phyloP scores from a whole-genome alignment of 2,797 vertebrate species.

The Pantherophis vulpinus region DNA sequence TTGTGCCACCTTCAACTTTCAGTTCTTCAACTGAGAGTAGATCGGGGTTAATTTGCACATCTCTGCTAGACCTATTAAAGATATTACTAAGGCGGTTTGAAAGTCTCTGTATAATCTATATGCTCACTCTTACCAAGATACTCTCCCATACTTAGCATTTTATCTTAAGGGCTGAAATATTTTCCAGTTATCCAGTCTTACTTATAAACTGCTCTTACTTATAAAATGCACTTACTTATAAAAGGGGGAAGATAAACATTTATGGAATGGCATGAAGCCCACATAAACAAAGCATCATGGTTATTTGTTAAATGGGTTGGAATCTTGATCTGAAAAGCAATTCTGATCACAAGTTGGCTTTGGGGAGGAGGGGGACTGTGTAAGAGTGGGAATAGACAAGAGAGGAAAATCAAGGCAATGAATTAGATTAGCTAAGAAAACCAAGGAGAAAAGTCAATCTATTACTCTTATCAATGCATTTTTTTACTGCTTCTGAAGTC shows the following conservation, averaged over 20 bases:
- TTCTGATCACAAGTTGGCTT: constrained; percentile 26
- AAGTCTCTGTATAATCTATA: constrained; percentile 5
- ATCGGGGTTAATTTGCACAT: not conserved
- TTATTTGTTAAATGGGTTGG: not conserved
- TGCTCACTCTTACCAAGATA: not conserved
- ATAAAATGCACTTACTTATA: constrained; percentile 7
- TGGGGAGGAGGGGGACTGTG: accelerated
- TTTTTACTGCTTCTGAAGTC: constrained; percentile 31
- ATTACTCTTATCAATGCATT: constrained; percentile 18
- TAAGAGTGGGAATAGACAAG: not conserved
- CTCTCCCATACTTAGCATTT: not conserved
- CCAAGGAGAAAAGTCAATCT: constrained; percentile 15
- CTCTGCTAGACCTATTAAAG: not conserved
- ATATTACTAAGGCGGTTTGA: not conserved
- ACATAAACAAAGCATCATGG: not conserved
- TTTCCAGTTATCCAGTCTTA: constrained; percentile 15
- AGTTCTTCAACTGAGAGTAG: not conserved
- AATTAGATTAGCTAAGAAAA: constrained; percentile 50
- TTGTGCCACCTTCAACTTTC: not conserved
- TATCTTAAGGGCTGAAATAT: not conserved
- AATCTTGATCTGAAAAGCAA: constrained; percentile 44
- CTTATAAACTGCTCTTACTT: constrained; percentile 18
- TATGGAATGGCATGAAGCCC: not conserved
- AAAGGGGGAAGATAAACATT: constrained; percentile 29
- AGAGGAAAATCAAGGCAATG: not conserved